phyloP scores from a whole-genome alignment of 2,888 invertebrate species.

The Smittia sp. region DNA sequence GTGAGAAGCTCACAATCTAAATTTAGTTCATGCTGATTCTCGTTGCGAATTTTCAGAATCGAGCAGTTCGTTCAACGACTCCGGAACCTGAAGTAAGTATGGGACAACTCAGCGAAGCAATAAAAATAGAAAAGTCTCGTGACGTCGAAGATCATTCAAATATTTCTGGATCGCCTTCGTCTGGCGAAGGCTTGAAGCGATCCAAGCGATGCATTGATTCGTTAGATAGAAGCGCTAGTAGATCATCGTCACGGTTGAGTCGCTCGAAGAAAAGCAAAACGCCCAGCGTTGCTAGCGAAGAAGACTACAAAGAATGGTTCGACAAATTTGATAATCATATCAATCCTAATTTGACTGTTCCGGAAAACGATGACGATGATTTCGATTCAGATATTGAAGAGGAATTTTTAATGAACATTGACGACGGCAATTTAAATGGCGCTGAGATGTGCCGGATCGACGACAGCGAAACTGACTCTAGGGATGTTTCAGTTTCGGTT shows the following conservation, averaged over 20 bases:
- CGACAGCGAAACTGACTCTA: neutral
- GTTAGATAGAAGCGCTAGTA: slow-evolving; percentile 34
- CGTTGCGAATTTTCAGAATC: slow-evolving; percentile 29
- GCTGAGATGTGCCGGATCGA: slow-evolving; percentile 31
- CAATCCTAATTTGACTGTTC: slow-evolving; percentile 11
- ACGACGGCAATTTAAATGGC: slow-evolving; percentile 19
- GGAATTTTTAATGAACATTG: slow-evolving; percentile 26
- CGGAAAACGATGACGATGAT: slow-evolving; percentile 25
- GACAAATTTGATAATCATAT: slow-evolving; percentile 35
- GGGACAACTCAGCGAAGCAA: neutral
- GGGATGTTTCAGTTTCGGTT: slow-evolving; percentile 30
- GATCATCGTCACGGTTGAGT: slow-evolving; percentile 12
- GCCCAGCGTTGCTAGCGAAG: slow-evolving; percentile 29
- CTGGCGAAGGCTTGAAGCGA: slow-evolving; percentile 31
- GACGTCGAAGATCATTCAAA: neutral
- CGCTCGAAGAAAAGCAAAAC: slow-evolving; percentile 25
- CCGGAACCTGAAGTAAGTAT: slow-evolving; percentile 34
- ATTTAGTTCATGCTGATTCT: no score
- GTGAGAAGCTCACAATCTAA: neutral
- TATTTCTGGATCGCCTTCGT: neutral
- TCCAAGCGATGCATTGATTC: slow-evolving; percentile 29
- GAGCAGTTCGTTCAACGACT: slow-evolving; percentile 6
- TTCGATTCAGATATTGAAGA: slow-evolving; percentile 29
- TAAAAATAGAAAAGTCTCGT: neutral
- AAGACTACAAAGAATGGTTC: slow-evolving; percentile 41